Base-by-base conservation (phyloP, 2,888 invertebrate genomes). In the Philhelius pedissequus region DNA sequence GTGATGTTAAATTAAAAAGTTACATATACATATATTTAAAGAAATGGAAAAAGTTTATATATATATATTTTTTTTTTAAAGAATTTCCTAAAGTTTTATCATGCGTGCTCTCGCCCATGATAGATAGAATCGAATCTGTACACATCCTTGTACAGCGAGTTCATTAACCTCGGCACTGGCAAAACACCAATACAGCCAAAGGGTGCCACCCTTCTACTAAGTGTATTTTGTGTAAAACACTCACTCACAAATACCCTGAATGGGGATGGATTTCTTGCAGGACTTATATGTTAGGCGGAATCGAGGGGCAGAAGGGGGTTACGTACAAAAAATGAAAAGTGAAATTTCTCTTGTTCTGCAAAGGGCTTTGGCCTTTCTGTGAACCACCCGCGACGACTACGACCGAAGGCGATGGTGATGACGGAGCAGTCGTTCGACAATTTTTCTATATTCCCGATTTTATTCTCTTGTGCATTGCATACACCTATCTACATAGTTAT, bases 261-360 rank as follows among this genome's bases (percentile, higher is more conserved):
- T 77, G 75, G 75, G 84, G 70, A 54, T 76, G 71, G 40, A 71
- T 62, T 70, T 56, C 70, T 79, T 84, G 40, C 70, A 76, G 79
- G 75, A 75, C 70, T 64, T 27, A 43, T 27, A 43, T 70, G 66
- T 15, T 60, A 7, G 22, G 32, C 1, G 50, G 50, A 6, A 0
- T 30, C 40, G 13, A 32, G 38, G 15, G 45, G 30, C 62, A 13
- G 27, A 40, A 58, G 79, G 83, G 83, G 70, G n/a, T n/a, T n/a
- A 32, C 54, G 76, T 76, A 76, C 54, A 89, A 90, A 90, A 90
- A 90, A 90, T 90, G 90, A 90, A 90, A 90, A 90, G 90, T 90
- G 90, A 90, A 90, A 90, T 89, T 90, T 90, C 79, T 80, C 79
- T 79, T 84, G 76, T 84, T 88, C 81, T 69, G 81, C 71, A 79